Conservation (phyloP, 2,888 invertebrate genomes). For the Campoplex nolae region DNA sequence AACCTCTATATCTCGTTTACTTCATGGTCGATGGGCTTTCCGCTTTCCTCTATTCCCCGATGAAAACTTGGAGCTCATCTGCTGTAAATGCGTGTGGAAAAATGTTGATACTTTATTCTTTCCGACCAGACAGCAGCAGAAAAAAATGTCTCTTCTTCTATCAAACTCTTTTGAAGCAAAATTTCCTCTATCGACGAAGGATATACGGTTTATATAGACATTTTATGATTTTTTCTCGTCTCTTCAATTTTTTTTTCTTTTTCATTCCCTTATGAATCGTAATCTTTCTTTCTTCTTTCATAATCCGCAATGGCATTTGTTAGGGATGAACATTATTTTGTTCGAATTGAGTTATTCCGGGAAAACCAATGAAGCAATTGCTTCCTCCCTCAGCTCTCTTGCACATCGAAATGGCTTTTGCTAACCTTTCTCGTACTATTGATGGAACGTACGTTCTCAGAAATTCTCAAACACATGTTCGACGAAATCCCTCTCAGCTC, state of each 20-base stretch:
- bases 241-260: not conserved
- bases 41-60: slow-evolving; percentile 15
- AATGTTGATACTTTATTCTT: slow-evolving; percentile 7
- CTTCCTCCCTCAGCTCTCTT: slow-evolving; percentile 24
- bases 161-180: not conserved
- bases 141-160: not conserved
- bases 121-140: not conserved
- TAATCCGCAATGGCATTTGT: not conserved
- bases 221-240: not conserved
- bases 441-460: slow-evolving; percentile 19
- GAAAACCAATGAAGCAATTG: slow-evolving; percentile 31
- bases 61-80: slow-evolving; percentile 20
- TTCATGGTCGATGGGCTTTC: slow-evolving; percentile 22
- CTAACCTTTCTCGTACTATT: slow-evolving; percentile 38
- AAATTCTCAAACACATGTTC: slow-evolving; percentile 33
- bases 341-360: slow-evolving; percentile 29
- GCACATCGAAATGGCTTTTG: slow-evolving; percentile 47
- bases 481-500: slow-evolving; percentile 3
- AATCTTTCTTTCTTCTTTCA: not conserved
- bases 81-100: slow-evolving; percentile 4
- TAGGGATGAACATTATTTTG: slow-evolving; percentile 21
- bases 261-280: not conserved
- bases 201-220: not conserved
- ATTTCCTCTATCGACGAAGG: not conserved
- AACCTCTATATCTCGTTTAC: slow-evolving; percentile 32